Evolutionary conservation across 2,888 invertebrate species (phyloP).

Genomic region (Hetaerina titia): DNA sequence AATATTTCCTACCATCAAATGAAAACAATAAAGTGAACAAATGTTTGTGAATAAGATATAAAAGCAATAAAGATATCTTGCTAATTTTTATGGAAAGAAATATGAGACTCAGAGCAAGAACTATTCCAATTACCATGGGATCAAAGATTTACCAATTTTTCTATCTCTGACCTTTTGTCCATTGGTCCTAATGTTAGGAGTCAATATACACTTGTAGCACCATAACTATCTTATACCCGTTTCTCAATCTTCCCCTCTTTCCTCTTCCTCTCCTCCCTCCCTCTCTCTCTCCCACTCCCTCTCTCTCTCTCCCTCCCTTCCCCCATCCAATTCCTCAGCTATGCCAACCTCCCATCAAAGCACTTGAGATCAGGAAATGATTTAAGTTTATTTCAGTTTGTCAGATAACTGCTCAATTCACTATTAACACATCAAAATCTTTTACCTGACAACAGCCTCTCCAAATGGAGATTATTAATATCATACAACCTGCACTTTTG

Average conservation of each 20-base stretch:
- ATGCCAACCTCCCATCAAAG: constrained; percentile 58
- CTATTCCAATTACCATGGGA: constrained; percentile 42
- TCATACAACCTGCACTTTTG: constrained; percentile 62
- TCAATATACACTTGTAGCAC: constrained; percentile 67
- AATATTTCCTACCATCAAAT: constrained; percentile 53
- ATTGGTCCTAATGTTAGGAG: constrained; percentile 66
- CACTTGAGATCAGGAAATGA: constrained; percentile 67
- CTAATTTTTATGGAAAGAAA: constrained; percentile 45
- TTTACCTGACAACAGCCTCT: constrained; percentile 56
- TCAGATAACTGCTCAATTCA: constrained; percentile 51
- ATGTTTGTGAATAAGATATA: constrained; percentile 22
- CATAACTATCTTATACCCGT: constrained; percentile 65
- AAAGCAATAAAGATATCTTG: constrained; percentile 25
- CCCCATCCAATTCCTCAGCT: constrained; percentile 51
- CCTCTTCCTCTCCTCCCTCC: too few species aligned
- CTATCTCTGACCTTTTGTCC: constrained; percentile 63
- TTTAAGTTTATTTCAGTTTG: constrained; percentile 54
- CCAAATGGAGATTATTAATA: constrained; percentile 54
- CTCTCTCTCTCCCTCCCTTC: background rate
- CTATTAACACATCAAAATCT: constrained; percentile 56
- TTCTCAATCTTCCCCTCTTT: constrained; percentile 57
- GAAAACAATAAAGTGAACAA: constrained; percentile 26
- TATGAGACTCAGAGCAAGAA: constrained; percentile 20
- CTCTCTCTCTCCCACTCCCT: too few species aligned
- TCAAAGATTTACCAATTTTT: constrained; percentile 56